A percentile compares a stretch with the other conserved stretches of the same genome.
Evolutionary conservation across 2,113 vertebrate species (phyloP).

Genomic region (Propithecus coquereli): DNA sequence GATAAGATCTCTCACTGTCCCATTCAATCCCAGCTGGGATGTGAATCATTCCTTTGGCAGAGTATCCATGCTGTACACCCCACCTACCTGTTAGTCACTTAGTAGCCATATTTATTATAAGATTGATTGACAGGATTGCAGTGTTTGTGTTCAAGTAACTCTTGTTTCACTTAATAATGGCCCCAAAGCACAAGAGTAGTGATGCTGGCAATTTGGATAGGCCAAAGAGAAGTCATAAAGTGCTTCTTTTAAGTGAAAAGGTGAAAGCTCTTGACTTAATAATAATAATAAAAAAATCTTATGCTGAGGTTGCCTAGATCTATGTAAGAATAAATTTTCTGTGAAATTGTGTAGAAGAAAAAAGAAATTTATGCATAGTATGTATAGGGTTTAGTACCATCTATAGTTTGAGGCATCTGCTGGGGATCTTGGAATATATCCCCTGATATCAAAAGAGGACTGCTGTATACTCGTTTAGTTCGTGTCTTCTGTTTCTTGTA

Average conservation of each 20-base stretch:
- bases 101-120: neutral
- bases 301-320: neutral
- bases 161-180: neutral
- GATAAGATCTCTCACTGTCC: neutral
- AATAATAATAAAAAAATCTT: neutral
- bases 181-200: neutral
- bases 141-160: neutral
- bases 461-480: neutral
- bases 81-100: neutral
- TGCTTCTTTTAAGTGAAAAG: neutral
- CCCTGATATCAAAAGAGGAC: neutral
- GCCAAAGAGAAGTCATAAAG: neutral
- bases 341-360: neutral
- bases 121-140: neutral
- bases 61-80: too few species aligned
- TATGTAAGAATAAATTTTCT: neutral
- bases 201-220: neutral
- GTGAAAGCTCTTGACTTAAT: neutral
- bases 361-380: neutral
- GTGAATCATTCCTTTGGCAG: neutral
- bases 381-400: neutral
- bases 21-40: neutral
- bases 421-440: neutral
- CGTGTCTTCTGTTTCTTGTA: neutral
- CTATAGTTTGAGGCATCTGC: neutral